A percentile compares a stretch with the other conserved stretches of the same genome.
Evolutionary conservation across 2,888 invertebrate species (phyloP).

Genomic region (Aporophyla nigra): DNA sequence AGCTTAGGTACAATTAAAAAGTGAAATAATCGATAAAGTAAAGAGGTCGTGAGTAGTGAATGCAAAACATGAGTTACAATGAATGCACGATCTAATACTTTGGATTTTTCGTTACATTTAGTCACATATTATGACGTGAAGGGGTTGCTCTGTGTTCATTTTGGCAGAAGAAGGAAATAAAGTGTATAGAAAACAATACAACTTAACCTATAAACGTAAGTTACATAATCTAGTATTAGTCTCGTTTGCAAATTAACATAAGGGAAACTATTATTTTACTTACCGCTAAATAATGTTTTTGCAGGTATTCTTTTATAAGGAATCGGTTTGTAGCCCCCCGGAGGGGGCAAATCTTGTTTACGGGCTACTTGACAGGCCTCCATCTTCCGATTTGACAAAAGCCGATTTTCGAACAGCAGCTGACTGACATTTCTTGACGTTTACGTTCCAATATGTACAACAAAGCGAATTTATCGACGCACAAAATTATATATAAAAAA

Average conservation of each 20-base stretch:
- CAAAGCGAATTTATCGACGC: background rate
- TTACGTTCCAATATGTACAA: conserved; percentile 20
- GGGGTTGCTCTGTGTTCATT: background rate
- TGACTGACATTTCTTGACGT: conserved; percentile 35
- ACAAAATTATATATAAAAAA: background rate
- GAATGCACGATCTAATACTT: background rate
- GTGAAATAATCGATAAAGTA: background rate
- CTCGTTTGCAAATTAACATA: conserved; percentile 32
- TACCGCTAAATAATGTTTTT: conserved; percentile 93
- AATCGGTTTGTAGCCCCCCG: conserved; percentile 96
- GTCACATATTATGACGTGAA: background rate
- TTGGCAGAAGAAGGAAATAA: conserved; percentile 17
- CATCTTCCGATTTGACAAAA: conserved; percentile 74
- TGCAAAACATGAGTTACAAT: background rate
- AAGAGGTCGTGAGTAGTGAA: conserved; percentile 12
- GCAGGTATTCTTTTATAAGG: conserved; percentile 93
- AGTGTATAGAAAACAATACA: conserved; percentile 52
- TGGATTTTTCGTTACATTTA: background rate
- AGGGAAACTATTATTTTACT: conserved; percentile 62
- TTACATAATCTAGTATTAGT: conserved; percentile 82
- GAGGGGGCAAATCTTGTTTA: conserved; percentile 97
- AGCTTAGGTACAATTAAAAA: background rate
- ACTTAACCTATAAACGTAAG: conserved; percentile 76
- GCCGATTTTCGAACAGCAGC: conserved; percentile 24
- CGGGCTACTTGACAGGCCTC: conserved; percentile 77